Evolutionary conservation across 1,140 invertebrate genomes (phyloP).

Genomic region (Trichonephila clavata): DNA sequence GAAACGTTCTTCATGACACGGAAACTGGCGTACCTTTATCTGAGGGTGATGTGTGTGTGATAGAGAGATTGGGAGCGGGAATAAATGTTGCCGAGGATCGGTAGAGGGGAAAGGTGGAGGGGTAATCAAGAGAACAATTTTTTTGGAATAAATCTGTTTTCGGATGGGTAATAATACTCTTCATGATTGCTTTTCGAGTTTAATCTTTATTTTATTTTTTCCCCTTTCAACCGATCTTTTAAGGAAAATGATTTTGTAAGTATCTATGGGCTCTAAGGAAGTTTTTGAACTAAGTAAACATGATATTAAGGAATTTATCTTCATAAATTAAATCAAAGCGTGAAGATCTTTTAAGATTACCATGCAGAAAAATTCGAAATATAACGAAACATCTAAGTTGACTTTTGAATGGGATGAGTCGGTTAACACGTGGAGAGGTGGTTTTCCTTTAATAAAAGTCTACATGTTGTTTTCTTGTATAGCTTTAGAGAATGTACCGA

Average conservation of each 20-base stretch:
- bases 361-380: too few species aligned
- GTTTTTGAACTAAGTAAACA: too few species aligned
- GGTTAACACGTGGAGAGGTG: too few species aligned
- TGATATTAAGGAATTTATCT: too few species aligned
- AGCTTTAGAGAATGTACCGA: too few species aligned
- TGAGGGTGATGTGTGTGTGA: background rate
- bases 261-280: too few species aligned
- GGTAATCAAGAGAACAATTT: background rate
- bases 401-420: too few species aligned
- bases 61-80: background rate
- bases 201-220: background rate
- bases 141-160: background rate
- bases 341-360: too few species aligned
- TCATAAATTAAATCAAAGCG: too few species aligned
- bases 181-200: background rate
- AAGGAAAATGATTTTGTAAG: background rate
- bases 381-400: too few species aligned
- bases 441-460: too few species aligned
- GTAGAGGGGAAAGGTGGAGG: background rate
- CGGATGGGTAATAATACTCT: background rate
- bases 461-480: too few species aligned
- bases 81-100: slow-evolving; percentile 25
- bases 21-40: background rate
- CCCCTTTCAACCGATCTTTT: background rate
- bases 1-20: slow-evolving; percentile 46